Evolutionary conservation across 2,113 vertebrate species (phyloP), one percentile per base, ranked within the genome.

Genomic region (Eidolon helvum): DNA sequence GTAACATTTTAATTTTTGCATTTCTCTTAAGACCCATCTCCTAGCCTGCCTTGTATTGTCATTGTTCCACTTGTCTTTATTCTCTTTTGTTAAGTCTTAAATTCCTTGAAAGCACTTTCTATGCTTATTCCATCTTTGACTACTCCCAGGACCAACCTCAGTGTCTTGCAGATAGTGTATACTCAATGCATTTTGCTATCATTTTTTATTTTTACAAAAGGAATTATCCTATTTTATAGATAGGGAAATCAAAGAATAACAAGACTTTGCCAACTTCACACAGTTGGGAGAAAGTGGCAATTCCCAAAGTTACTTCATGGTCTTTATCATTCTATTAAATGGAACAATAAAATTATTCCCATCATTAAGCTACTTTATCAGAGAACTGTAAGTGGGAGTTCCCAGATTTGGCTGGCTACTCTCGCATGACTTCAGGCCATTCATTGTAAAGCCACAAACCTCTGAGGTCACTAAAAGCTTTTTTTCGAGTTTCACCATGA

Each of bases 381-480:
- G 50, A 94, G 61, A 75, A 85, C 33, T 93, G 78, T 53, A 69
- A 90, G 24, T 38, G 48, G n/a, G 85, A 84, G 3, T 55, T 69
- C 35, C 28, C 55, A 71, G 48, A 89, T 89, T 91, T 68, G 35
- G 9, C 65, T 84, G 45, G 50, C 43, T 74, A 28, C 10, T 1
- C 21, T 77, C 35, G 33, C 7, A 19, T 21, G 43, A 79, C 79
- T 57, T 93, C 26, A 66, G 72, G 38, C 59, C 68, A 74, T 69
- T 82, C 78, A 12, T 40, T 35, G 8, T 75, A 89, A 95, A 95
- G 59, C 84, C 79, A 68, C 69, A 92, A 95, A 94, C 30, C 88
- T 91, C 69, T 83, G 89, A 78, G 35, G 19, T 55, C 77, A 91
- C 35, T 68, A 19, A 78, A 94, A 93, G n/a, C 33, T 93, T 91